Evolutionary conservation across 2,888 invertebrate genomes (phyloP).

Genomic region (Tridacna crocea): DNA sequence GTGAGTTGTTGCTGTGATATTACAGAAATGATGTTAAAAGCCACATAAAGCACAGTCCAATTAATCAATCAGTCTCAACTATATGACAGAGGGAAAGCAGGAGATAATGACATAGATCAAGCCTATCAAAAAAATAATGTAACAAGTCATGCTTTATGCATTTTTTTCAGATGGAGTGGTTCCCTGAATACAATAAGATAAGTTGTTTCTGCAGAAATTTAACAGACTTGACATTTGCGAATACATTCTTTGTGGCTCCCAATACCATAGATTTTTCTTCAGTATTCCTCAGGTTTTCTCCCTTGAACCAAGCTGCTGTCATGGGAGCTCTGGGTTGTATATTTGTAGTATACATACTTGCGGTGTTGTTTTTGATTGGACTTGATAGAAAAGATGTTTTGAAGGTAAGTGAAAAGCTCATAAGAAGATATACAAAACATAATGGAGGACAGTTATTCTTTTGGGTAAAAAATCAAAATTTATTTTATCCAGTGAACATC

Average conservation of each 20-base stretch:
- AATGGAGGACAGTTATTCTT: too few species aligned
- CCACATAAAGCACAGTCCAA: too few species aligned
- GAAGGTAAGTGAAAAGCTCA: constrained; percentile 55
- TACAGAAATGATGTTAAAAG: too few species aligned
- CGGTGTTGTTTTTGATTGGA: constrained; percentile 75
- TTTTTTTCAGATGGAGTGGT: constrained; percentile 49
- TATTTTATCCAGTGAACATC: too few species aligned
- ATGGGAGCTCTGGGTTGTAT: constrained; percentile 79
- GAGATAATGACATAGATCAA: too few species aligned
- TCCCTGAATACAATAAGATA: constrained; percentile 59
- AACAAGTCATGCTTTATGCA: too few species aligned
- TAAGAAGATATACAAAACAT: too few species aligned
- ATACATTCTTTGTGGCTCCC: constrained; percentile 80
- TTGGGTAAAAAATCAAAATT: too few species aligned
- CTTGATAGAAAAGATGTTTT: constrained; percentile 77
- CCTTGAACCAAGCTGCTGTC: constrained; percentile 81
- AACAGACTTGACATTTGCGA: constrained; percentile 75
- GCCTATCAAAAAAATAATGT: too few species aligned
- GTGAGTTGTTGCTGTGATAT: too few species aligned
- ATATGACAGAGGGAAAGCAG: too few species aligned
- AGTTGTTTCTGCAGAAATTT: constrained; percentile 74
- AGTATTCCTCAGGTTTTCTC: constrained; percentile 79
- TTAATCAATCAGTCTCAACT: too few species aligned
- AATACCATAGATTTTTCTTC: constrained; percentile 82
- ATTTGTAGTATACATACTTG: constrained; percentile 68